Base-by-base conservation (phyloP, 2,113 vertebrate genomes). In the Morone saxatilis region DNA sequence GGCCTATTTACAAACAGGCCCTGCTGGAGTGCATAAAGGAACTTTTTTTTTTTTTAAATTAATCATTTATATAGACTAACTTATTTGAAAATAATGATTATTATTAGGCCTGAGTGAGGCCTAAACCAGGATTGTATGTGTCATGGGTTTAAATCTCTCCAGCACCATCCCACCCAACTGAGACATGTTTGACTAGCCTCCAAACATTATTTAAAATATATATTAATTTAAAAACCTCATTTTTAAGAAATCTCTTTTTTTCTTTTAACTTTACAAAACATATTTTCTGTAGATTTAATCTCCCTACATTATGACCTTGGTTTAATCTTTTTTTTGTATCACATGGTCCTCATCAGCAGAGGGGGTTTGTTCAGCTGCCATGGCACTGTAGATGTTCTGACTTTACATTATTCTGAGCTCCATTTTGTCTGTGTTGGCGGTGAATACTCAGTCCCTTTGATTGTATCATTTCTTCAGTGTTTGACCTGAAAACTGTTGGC, bases 1-100 rank as follows among this genome's bases (percentile, higher is more conserved):
- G 7, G 47, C 43, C 41, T 82, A 48, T 88, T 81, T 78, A 69
- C 69, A 80, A 89, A 85, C 81, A 89, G 59, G 19, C 45, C 8
- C 54, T 14, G 54, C 57, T 81, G 61, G 9, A 11, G 17, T 8
- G 41, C n/a, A 25, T 12, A 13, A 12, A 57, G 22, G 9, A n/a
- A 12, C 54, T 5, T 22, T 57, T 25, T 31, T 4, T 1, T 47
- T 11, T 12, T 31, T 57, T 6, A 10, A 57, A 57, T 14, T 5
- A 13, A 59, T 57, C 4, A 47, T 47, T 25, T 57, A 25, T 7
- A 59, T 7, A 13, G 56, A 25, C 6, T 57, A 57, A 7, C 40
- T 1, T 8, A 31, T 41, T 41, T 0, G 59, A 17, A 57, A 13
- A 67, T 51, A 8, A 6, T 47, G n/a, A 31, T 6, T 17, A 51